Conservation (phyloP, 2,113 vertebrate genomes). For the Tor tambroides region DNA sequence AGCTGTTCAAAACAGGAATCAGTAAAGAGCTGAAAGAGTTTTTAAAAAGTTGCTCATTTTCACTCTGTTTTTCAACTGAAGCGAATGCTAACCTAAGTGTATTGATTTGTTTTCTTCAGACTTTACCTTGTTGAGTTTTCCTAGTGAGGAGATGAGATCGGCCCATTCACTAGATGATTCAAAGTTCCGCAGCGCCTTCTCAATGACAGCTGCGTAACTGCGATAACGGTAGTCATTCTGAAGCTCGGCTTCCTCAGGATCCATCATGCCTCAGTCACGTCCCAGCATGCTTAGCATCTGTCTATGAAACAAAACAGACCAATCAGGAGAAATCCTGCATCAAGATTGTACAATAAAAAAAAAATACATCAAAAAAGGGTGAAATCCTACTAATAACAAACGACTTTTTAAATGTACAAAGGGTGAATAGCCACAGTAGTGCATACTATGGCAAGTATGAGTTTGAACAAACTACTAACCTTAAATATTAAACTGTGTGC, state of each 20-base stretch:
- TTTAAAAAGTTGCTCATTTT: background rate
- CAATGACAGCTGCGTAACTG: slow-evolving; percentile 89
- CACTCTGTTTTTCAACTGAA: background rate
- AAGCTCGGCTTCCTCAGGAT: slow-evolving; percentile 91
- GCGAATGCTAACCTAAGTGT: background rate
- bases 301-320: background rate
- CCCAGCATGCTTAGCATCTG: slow-evolving; percentile 72
- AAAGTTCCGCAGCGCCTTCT: slow-evolving; percentile 96
- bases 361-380: background rate
- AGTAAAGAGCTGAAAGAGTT: background rate
- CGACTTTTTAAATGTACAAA: background rate
- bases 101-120: background rate
- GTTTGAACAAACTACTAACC: background rate
- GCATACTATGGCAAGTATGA: background rate
- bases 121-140: slow-evolving; percentile 95
- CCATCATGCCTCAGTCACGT: slow-evolving; percentile 81
- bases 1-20: background rate
- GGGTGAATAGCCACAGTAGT: background rate
- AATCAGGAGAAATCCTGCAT: background rate
- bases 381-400: background rate
- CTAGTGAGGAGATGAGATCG: slow-evolving; percentile 96
- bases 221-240: slow-evolving; percentile 93
- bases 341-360: background rate
- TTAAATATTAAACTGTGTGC: background rate
- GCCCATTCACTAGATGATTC: slow-evolving; percentile 99